These are phyloP conservation scores for Asobara japonica DNA, from an alignment of 1,140 invertebrate species.

Conservation along the genomic window DNA sequence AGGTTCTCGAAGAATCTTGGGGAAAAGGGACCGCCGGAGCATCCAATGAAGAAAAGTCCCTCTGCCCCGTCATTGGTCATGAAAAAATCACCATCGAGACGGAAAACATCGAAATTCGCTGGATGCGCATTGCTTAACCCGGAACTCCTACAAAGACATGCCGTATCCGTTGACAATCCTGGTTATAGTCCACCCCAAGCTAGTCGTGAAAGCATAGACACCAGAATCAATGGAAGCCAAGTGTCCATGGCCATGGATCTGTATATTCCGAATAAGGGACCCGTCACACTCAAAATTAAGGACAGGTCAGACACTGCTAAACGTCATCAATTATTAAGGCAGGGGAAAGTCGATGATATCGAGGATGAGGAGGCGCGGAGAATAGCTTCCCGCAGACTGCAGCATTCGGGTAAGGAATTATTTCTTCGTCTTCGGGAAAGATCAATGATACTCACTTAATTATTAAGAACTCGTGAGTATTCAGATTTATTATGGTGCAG, in stretches of 20 bases:
- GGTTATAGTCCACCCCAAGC: constrained; percentile 58
- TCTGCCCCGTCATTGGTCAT: constrained; percentile 68
- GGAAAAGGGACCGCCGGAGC: constrained; percentile 58
- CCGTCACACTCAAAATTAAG: constrained; percentile 74
- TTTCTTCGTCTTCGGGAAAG: not conserved
- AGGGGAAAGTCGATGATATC: constrained; percentile 72
- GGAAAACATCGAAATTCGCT: constrained; percentile 60
- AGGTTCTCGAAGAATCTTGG: constrained; percentile 75
- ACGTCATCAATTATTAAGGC: constrained; percentile 78
- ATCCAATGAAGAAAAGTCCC: constrained; percentile 67
- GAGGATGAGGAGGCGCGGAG: constrained; percentile 47
- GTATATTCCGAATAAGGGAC: constrained; percentile 72
- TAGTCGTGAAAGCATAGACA: constrained; percentile 63
- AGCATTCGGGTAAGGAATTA: constrained; percentile 25
- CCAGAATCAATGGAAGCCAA: constrained; percentile 71
- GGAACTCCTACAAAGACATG: constrained; percentile 71
- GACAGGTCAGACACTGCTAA: constrained; percentile 77
- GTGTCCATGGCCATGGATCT: constrained; percentile 79
- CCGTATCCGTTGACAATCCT: constrained; percentile 75
- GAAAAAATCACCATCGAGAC: constrained; percentile 63
- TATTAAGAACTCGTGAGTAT: no score
- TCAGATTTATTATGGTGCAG: no score
- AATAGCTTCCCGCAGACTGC: constrained; percentile 16
- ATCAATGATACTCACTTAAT: no score
- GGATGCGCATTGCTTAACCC: constrained; percentile 71